Conservation (phyloP, 2,113 vertebrate species). For the Coptodon bakossiorum region DNA sequence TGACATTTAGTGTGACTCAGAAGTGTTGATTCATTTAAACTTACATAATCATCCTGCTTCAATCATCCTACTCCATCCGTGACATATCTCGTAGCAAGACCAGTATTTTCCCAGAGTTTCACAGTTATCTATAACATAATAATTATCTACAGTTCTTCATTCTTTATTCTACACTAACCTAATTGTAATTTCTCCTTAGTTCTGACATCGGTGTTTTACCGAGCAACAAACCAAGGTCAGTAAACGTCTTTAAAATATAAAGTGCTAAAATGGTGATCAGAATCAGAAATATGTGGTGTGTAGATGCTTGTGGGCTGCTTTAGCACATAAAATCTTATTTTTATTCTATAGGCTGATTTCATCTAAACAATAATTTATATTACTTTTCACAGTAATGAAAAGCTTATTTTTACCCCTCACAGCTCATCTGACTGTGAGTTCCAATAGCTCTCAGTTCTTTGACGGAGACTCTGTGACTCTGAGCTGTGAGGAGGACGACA, state of each 20-base stretch:
- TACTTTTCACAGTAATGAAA: neutral
- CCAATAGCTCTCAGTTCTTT: too few species aligned
- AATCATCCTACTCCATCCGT: neutral
- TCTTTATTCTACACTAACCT: neutral
- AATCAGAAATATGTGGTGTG: neutral
- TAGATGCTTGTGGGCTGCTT: rapidly evolving
- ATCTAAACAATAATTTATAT: rapidly evolving
- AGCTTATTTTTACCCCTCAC: neutral
- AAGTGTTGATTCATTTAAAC: neutral
- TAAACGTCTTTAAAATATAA: rapidly evolving
- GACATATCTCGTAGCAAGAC: neutral
- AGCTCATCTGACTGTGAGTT: too few species aligned
- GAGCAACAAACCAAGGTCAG: neutral
- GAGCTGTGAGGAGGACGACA: neutral
- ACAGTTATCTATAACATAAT: neutral
- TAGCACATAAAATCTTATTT: rapidly evolving
- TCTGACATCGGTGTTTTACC: neutral
- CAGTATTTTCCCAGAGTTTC: rapidly evolving
- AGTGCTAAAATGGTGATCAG: neutral
- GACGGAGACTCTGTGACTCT: too few species aligned
- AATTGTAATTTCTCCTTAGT: neutral
- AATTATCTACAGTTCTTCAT: neutral
- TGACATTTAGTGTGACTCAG: neutral
- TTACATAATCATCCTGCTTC: neutral
- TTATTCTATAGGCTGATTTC: rapidly evolving